A percentile compares a stretch with the other conserved stretches of the same genome.
Conservation (phyloP, 1,140 invertebrate species). For the Halesus radiatus region DNA sequence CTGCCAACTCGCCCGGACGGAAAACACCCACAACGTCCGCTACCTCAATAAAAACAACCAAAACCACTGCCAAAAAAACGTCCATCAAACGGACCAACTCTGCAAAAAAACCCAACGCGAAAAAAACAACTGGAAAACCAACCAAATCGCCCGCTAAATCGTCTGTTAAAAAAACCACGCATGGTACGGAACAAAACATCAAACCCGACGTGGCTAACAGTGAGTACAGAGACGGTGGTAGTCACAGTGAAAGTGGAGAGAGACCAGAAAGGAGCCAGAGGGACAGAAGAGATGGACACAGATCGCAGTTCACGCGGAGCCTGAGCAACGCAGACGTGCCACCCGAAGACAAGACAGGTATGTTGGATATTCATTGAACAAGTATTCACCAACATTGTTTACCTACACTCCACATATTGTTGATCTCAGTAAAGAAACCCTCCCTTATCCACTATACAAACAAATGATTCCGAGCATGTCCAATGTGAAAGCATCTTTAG, state of each 20-base stretch:
- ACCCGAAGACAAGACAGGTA: conserved; percentile 87
- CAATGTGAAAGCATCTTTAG: too few relatives aligned
- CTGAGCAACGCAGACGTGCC: conserved; percentile 85
- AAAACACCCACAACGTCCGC: neutral
- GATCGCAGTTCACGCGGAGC: conserved; percentile 84
- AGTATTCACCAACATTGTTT: too few relatives aligned
- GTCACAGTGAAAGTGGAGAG: conserved; percentile 61
- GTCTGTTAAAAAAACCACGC: conserved; percentile 51
- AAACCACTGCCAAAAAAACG: conserved; percentile 32
- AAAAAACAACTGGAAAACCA: conserved; percentile 47
- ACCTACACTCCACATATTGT: too few relatives aligned
- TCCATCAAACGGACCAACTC: neutral
- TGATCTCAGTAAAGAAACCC: neutral
- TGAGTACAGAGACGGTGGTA: conserved; percentile 70
- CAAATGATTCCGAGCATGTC: conserved; percentile 8
- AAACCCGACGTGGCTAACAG: conserved; percentile 59
- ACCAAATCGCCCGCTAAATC: too few relatives aligned
- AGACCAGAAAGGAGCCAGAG: conserved; percentile 57
- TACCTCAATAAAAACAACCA: conserved; percentile 42
- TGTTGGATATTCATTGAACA: conserved; percentile 56
- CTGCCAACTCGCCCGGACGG: conserved; percentile 20
- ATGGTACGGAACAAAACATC: neutral
- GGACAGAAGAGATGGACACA: conserved; percentile 69
- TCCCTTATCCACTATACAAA: neutral
- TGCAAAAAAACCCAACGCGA: conserved; percentile 56